Evolutionary conservation across 2,113 vertebrate genomes (phyloP), one percentile per base, ranked within the genome.

Genomic region (Strix aluco): DNA sequence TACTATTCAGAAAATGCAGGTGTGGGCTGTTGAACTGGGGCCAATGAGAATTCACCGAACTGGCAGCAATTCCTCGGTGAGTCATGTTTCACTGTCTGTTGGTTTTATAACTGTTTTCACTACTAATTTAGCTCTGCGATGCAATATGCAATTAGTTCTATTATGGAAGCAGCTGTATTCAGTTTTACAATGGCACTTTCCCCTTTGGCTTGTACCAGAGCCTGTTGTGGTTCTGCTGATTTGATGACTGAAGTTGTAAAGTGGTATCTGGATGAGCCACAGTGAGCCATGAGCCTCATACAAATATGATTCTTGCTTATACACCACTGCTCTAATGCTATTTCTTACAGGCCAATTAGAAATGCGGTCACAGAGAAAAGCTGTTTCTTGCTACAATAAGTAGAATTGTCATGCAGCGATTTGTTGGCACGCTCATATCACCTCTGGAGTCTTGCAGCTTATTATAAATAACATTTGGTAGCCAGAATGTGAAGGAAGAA

Each of bases 1-100:
- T 99, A 99, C 99, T 98, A 99, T 99, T 98, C 98, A 98, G 90
- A 98, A 99, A 97, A 98, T 98, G 99, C 99, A 99, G 99, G 99
- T 99, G 99, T 99, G 98, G 98, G 98, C 98, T 98, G 98, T 98
- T 98, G 98, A 98, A 98, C 98, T 84, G 96, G 98, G 98, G 98
- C 98, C 99, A 99, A 98, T 97, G 98, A 98, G 98, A 98, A 98
- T 98, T 98, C 55, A 92, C 97, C 98, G 97, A 98, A 97, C 98
- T 98, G 98, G 98, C 98, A 98, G 98, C 98, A 97, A 95, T 95
- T 98, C 98, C 98, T 98, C 95, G 55, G 97, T 99, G 98, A 99
- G 98, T 98, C 98, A 98, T 98, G 98, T 98, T 98, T 98, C 98
- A 98, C 97, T 97, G 98, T 98, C 98, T 98, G 99, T 98, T 88